A percentile compares a stretch with the other conserved stretches of the same genome.
Evolutionary conservation across 2,113 vertebrate species (phyloP).

Genomic region (Anthoscopus minutus): DNA sequence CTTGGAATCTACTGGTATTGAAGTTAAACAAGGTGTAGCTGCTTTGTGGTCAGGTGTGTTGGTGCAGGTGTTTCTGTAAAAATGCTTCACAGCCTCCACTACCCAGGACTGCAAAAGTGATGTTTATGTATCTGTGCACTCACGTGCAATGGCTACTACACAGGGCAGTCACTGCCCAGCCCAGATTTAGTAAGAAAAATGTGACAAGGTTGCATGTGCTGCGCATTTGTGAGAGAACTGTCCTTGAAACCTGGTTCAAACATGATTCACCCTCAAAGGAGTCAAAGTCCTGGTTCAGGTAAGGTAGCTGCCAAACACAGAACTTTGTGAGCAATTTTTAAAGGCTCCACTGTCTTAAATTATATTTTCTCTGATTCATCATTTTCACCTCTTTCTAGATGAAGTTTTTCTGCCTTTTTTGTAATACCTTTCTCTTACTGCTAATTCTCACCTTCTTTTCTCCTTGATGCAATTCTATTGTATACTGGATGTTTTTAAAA

Average conservation of each 20-base stretch:
- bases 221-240: neutral
- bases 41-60: neutral
- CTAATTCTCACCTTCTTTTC: neutral
- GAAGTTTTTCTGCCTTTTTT: neutral
- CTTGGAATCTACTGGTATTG: neutral
- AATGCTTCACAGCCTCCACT: neutral
- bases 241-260: constrained; percentile 55
- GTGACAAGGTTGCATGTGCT: neutral
- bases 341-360: neutral
- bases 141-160: neutral
- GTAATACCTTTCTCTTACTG: neutral
- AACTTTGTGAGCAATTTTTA: constrained; percentile 18
- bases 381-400: neutral
- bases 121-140: neutral
- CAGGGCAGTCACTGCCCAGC: neutral
- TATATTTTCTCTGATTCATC: neutral
- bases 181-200: neutral
- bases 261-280: constrained; percentile 32
- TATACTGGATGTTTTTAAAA: neutral
- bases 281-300: constrained; percentile 57
- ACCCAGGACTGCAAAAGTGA: neutral
- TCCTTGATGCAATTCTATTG: neutral
- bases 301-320: constrained; percentile 27
- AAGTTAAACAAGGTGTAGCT: neutral
- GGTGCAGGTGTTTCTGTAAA: neutral